Conservation (phyloP, 2,113 vertebrate species). For the Calyptommatus sinebrachiatus region DNA sequence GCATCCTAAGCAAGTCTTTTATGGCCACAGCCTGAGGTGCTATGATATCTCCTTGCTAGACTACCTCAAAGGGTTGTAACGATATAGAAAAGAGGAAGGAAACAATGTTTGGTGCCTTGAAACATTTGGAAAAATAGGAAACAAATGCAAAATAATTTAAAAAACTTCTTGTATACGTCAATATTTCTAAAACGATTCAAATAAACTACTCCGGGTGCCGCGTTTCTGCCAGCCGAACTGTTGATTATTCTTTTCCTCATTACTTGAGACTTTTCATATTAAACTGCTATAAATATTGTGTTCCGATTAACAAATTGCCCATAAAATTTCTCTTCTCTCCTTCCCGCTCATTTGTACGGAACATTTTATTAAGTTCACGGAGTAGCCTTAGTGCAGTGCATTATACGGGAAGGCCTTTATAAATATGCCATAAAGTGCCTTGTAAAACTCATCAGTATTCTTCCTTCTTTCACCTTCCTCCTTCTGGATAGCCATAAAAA, state of each 20-base stretch:
- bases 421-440: conserved; percentile 31
- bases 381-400: conserved; percentile 29
- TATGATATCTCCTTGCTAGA: too few relatives aligned
- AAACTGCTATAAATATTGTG: neutral
- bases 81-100: too few relatives aligned
- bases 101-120: too few relatives aligned
- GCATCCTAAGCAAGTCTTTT: too few relatives aligned
- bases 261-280: conserved; percentile 1
- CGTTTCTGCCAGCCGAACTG: neutral
- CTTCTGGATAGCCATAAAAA: conserved; percentile 47
- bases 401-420: conserved; percentile 37
- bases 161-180: too few relatives aligned
- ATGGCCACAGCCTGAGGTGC: too few relatives aligned
- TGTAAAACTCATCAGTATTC: conserved; percentile 50
- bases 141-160: too few relatives aligned
- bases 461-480: conserved; percentile 48
- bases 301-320: conserved; percentile 41
- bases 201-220: neutral
- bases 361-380: conserved; percentile 29
- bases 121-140: too few relatives aligned
- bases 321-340: conserved; percentile 14
- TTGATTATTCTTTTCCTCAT: neutral
- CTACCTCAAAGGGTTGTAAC: too few relatives aligned
- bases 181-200: neutral
- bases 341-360: conserved; percentile 6